These are phyloP conservation scores for Onychomys arenicola DNA, from an alignment of 2,797 vertebrate species.

Conservation along the genomic window DNA sequence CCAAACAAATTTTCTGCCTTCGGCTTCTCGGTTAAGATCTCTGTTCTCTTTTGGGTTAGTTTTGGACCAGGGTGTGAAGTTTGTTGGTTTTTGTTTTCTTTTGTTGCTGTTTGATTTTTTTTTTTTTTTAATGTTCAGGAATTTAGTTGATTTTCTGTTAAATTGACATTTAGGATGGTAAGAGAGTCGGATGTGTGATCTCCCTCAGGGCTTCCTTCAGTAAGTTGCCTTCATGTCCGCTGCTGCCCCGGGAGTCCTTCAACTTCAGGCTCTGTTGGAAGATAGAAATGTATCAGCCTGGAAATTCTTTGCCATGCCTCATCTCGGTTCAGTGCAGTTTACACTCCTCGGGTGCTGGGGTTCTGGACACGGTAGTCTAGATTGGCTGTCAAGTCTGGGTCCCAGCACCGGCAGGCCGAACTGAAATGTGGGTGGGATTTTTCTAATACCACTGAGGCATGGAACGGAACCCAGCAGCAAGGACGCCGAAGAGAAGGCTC, in stretches of 20 bases:
- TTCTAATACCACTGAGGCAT: background rate
- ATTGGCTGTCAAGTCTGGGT: background rate
- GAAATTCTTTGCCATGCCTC: background rate
- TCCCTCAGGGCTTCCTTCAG: background rate
- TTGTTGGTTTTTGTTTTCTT: background rate
- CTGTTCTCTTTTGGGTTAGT: background rate
- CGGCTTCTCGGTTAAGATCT: background rate
- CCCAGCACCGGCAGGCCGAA: background rate
- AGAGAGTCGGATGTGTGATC: background rate
- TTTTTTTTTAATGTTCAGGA: background rate
- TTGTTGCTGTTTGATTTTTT: too few relatives aligned
- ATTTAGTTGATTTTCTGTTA: background rate
- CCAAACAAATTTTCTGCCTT: background rate
- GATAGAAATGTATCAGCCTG: background rate
- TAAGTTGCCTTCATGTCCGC: fast-evolving
- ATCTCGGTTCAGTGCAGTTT: background rate
- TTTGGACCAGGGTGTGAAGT: background rate
- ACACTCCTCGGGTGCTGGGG: background rate
- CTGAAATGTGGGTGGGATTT: background rate
- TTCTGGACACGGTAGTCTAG: background rate
- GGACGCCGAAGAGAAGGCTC: background rate
- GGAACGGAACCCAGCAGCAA: too few relatives aligned
- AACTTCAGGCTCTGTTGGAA: background rate
- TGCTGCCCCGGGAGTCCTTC: background rate
- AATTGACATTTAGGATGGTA: background rate